phyloP scores from a whole-genome alignment of 2,797 vertebrate genomes.

The Manis pentadactyla region DNA sequence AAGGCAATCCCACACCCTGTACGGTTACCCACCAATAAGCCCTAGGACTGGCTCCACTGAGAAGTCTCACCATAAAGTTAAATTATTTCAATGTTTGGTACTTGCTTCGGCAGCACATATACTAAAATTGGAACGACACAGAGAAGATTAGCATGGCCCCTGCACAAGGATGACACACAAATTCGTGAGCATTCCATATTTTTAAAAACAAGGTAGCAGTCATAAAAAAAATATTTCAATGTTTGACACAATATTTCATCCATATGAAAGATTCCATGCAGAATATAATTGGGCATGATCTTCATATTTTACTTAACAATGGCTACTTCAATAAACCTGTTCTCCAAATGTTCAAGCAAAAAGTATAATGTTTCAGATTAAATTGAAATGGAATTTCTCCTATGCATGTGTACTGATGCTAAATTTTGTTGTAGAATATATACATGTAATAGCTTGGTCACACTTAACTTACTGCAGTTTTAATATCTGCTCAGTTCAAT shows the following conservation, averaged over 20 bases:
- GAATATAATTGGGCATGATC: background rate
- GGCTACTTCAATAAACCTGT: background rate
- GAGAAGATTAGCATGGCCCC: too few relatives aligned
- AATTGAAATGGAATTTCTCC: conserved; percentile 10
- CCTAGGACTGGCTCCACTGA: background rate
- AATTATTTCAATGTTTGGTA: background rate
- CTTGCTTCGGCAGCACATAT: too few relatives aligned
- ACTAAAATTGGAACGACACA: too few relatives aligned
- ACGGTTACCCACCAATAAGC: background rate
- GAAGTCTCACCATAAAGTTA: background rate
- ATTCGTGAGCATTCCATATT: too few relatives aligned
- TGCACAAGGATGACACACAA: too few relatives aligned
- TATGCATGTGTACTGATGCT: background rate
- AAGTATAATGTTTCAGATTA: conserved; percentile 1
- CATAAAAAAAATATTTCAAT: background rate
- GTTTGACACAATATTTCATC: background rate
- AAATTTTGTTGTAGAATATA: background rate
- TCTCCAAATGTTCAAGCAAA: background rate
- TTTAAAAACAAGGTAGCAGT: background rate
- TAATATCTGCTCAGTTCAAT: background rate
- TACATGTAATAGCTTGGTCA: background rate
- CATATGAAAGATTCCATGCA: background rate
- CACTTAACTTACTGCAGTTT: background rate
- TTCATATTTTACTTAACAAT: conserved; percentile 37
- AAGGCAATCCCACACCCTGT: background rate